Evolutionary conservation across 2,797 vertebrate genomes (phyloP), one percentile per base, ranked within the genome.

Genomic region (Poliocrania exsul): DNA sequence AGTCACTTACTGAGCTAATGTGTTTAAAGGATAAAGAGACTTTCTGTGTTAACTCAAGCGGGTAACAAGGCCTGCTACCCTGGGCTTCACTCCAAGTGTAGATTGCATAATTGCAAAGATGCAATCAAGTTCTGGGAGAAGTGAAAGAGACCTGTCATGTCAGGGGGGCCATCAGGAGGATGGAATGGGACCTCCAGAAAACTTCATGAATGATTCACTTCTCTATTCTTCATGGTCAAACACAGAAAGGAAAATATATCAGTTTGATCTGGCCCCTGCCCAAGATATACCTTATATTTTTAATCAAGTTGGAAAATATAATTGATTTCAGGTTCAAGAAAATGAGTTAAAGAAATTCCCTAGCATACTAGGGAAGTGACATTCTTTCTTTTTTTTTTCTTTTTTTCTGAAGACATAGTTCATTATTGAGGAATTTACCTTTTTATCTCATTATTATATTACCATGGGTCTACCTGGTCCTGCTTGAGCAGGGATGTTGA

Each of bases 111-210:
- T 46, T 92, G 29, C 1, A 0, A 58, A 78, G 31, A 46, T 37
- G 29, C 28, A 73, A 51, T 85, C 50, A 15, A 31, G 9, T 23
- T 60, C n/a, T 73, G 60, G 88, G 26, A 69, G 40, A 69, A 67
- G 16, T 47, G 49, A 87, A 73, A 72, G 75, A 90, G 77, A 47
- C 26, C 19, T 56, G 26, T 47, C 50, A 78, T 14, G 37, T 69
- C 51, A 67, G 38, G 29, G 31, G 47, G 20, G 47, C 13, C 20
- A 60, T 65, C 26, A 28, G 26, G 37, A 88, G 40, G 46, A 60
- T 81, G 87, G 81, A 90, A 81, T 78, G 65, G 24, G 37, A 73
- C 73, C 60, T 81, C 35, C 80, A 84, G 87, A 77, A 92, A 81
- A 64, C 35, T 15, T 50, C 9, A 42, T 73, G 54, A 90, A 84